Percentiles rank a stretch among this genome's conserved stretches.
Evolutionary conservation across 2,113 vertebrate species (phyloP).

Genomic region (Poeciliopsis turrubarensis): DNA sequence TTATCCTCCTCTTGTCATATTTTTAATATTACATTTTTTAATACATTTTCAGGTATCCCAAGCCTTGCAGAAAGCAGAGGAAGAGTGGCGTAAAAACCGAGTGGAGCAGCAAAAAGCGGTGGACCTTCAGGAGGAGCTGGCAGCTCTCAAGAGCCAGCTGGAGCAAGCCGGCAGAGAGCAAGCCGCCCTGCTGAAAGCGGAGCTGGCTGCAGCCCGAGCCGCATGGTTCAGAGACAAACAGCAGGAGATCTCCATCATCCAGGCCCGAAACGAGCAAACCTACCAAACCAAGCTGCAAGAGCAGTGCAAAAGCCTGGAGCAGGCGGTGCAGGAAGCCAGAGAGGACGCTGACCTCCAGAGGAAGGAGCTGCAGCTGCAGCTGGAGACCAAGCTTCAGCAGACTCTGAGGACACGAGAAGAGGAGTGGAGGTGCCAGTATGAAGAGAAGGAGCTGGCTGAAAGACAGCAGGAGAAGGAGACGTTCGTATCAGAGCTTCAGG

Average conservation of each 20-base stretch:
- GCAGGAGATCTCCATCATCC: constrained; percentile 85
- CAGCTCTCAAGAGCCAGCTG: constrained; percentile 81
- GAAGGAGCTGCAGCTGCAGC: constrained; percentile 81
- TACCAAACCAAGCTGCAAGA: constrained; percentile 84
- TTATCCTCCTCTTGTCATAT: neutral
- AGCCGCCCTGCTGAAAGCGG: constrained; percentile 84
- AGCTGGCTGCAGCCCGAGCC: constrained; percentile 85
- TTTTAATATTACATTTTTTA: neutral
- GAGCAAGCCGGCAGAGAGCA: constrained; percentile 82
- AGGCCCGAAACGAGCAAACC: constrained; percentile 83
- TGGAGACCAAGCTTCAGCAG: constrained; percentile 83
- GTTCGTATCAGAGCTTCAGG: constrained; percentile 77
- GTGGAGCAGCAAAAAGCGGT: constrained; percentile 66
- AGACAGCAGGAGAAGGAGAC: constrained; percentile 74
- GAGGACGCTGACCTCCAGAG: constrained; percentile 83
- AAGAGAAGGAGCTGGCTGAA: constrained; percentile 72
- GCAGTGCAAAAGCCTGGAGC: constrained; percentile 82
- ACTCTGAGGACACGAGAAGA: constrained; percentile 77
- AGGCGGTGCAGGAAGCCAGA: constrained; percentile 79
- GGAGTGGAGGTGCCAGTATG: constrained; percentile 81
- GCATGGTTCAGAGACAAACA: constrained; percentile 91
- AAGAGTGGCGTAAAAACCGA: constrained; percentile 80
- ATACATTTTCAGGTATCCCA: constrained; percentile 60
- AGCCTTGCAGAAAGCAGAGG: constrained; percentile 79
- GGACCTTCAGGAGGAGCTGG: constrained; percentile 83